A percentile compares a stretch with the other conserved stretches of the same genome.
Conservation (phyloP, 2,888 invertebrate genomes). For the Marasmarcha lunaedactyla region DNA sequence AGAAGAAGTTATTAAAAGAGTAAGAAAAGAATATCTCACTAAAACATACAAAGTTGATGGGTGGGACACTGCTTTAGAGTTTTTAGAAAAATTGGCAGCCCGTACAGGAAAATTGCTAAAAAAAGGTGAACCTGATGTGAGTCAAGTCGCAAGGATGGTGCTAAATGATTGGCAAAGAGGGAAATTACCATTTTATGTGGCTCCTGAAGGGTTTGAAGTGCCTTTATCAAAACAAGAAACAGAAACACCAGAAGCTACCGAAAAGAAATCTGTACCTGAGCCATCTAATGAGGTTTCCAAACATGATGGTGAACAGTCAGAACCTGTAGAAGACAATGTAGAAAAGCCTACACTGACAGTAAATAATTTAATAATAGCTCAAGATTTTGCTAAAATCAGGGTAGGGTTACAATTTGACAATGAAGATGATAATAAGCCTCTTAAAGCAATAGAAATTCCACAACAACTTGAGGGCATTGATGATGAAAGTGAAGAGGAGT, state of each 20-base stretch:
- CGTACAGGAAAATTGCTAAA: slow-evolving; percentile 91
- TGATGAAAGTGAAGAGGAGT: slow-evolving; percentile 36
- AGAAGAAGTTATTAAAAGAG: slow-evolving; percentile 84
- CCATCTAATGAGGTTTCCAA: slow-evolving; percentile 24
- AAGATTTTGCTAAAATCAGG: slow-evolving; percentile 85
- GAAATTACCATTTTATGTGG: slow-evolving; percentile 93
- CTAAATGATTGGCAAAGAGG: slow-evolving; percentile 99
- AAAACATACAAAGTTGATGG: slow-evolving; percentile 90
- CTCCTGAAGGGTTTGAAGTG: slow-evolving; percentile 85
- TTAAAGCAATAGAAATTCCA: slow-evolving; percentile 59
- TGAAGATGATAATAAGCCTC: slow-evolving; percentile 72
- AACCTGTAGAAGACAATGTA: slow-evolving; percentile 23
- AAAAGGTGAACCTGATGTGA: slow-evolving; percentile 96
- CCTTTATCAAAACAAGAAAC: slow-evolving; percentile 66
- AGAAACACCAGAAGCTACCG: slow-evolving; percentile 17
- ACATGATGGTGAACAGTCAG: slow-evolving; percentile 32
- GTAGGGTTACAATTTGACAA: slow-evolving; percentile 77
- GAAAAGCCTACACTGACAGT: slow-evolving; percentile 42
- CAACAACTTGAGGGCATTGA: slow-evolving; percentile 56
- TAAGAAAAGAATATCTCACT: slow-evolving; percentile 87
- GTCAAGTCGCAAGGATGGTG: slow-evolving; percentile 91
- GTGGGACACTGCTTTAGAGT: slow-evolving; percentile 87
- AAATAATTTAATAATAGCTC: slow-evolving; percentile 71
- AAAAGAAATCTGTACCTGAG: slow-evolving; percentile 18
- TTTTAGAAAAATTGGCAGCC: slow-evolving; percentile 90